Base-by-base conservation (phyloP, 2,888 invertebrate genomes). In the Leptopilina syphax region DNA sequence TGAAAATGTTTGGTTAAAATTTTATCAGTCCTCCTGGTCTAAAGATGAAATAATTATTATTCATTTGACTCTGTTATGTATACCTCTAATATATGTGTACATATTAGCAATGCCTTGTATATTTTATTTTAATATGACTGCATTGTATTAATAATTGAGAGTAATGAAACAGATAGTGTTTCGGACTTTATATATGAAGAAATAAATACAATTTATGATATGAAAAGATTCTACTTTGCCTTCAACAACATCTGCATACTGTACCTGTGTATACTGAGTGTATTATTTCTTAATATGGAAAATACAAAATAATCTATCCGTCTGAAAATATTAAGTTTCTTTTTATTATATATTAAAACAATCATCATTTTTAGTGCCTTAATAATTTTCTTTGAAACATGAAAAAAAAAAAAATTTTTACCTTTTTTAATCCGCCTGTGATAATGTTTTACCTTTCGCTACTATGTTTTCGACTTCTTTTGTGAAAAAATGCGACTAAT, bases 221-320 rank as follows among this genome's bases (percentile, higher is more conserved):
- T 12, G 67, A 57, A 57, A 73, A 54, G 34, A 73, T 73, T 73
- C 73, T 73, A 57, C 57, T 34, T 57, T 73, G 73, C 57, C 70
- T 70, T 70, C 70, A 70, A 50, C 70, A 70, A 70, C 50, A 73
- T 57, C 34, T 73, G 73, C 34, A 57, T 73, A 73, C 73, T 57
- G 73, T 70, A 70, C 54, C 70, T 70, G 70, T 70, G 70, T 70
- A 70, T 70, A 73, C 57, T 73, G 73, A 54, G 70, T 73, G 70
- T 70, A 70, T 70, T 70, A 13, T 70, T 70, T 70, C 54, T 54
- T 54, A 54, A 70, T 34, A 34, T 34, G 13, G 27, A 27, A 57
- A 73, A 57, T 73, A 57, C 27, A 57, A 57, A 73, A 73, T 73
- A 73, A 34, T 6, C 34, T 73, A 73, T 73, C 73, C 73, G 73